Conservation (phyloP, 2,113 vertebrate genomes). For the Anhinga anhinga region DNA sequence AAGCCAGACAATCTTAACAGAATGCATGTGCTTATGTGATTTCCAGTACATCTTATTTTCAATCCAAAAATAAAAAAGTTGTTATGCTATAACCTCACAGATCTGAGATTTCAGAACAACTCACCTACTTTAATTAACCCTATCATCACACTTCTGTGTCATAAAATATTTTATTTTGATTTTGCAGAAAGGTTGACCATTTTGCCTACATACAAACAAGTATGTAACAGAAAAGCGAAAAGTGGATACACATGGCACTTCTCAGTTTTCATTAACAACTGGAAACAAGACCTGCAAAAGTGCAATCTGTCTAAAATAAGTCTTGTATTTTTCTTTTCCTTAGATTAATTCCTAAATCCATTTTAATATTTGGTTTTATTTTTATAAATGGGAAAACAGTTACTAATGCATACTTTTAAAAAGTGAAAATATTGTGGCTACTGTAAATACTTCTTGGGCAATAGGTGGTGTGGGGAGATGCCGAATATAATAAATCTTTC, state of each 20-base stretch:
- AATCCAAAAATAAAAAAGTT: neutral
- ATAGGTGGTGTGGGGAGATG: neutral
- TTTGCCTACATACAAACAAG: neutral
- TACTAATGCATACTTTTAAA: neutral
- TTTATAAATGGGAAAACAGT: neutral
- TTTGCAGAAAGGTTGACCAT: neutral
- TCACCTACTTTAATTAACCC: neutral
- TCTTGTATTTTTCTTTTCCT: neutral
- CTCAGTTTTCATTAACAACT: neutral
- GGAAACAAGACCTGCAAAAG: neutral
- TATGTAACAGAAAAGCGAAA: neutral
- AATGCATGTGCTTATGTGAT: neutral
- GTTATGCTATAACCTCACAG: neutral
- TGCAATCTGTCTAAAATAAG: neutral
- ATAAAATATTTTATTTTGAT: neutral
- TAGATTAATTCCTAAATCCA: neutral
- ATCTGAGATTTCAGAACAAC: neutral
- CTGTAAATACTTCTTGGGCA: neutral
- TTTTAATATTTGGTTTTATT: neutral
- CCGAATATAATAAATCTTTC: neutral
- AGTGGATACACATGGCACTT: neutral
- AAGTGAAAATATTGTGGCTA: neutral
- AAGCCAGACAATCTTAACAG: neutral
- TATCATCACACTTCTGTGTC: neutral
- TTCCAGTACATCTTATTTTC: neutral